phyloP scores from a whole-genome alignment of 2,888 invertebrate species.

The Pherbina coryleti region DNA sequence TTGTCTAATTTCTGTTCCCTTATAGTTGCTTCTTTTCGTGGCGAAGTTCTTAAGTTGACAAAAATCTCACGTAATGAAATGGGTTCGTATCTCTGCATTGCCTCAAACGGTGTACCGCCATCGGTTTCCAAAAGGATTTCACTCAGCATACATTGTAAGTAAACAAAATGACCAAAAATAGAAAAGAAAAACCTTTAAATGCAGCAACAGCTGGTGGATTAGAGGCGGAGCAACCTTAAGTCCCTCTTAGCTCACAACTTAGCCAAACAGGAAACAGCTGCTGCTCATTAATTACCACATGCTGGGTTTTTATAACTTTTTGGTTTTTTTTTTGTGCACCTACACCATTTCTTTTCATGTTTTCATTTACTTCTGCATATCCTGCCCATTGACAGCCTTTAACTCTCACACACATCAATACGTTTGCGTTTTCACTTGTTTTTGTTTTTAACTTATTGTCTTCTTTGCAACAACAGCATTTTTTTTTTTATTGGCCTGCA shows the following conservation, averaged over 20 bases:
- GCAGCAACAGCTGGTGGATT: not conserved
- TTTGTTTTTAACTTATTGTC: not conserved
- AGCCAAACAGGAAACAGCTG: slow-evolving; percentile 34
- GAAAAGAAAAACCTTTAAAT: slow-evolving; percentile 10
- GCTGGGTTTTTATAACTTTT: not conserved
- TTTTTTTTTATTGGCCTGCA: not conserved
- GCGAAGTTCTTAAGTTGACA: slow-evolving; percentile 80
- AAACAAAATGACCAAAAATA: slow-evolving; percentile 44
- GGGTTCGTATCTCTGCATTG: slow-evolving; percentile 92
- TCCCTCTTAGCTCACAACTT: not conserved
- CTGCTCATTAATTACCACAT: slow-evolving; percentile 53
- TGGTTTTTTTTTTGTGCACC: not conserved
- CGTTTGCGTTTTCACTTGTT: not conserved
- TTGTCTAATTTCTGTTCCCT: not conserved
- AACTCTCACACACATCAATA: not conserved
- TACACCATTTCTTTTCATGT: not conserved
- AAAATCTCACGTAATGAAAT: slow-evolving; percentile 90
- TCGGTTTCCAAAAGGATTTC: slow-evolving; percentile 89
- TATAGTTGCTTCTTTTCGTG: slow-evolving; percentile 79
- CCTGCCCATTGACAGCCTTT: not conserved
- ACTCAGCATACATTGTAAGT: slow-evolving; percentile 92
- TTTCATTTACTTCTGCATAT: not conserved
- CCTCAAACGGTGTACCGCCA: slow-evolving; percentile 89
- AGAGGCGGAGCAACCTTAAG: not conserved
- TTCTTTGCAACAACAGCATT: not conserved